Evolutionary conservation across 2,113 vertebrate species (phyloP), one percentile per base, ranked within the genome.

Genomic region (Dascyllus trimaculatus): DNA sequence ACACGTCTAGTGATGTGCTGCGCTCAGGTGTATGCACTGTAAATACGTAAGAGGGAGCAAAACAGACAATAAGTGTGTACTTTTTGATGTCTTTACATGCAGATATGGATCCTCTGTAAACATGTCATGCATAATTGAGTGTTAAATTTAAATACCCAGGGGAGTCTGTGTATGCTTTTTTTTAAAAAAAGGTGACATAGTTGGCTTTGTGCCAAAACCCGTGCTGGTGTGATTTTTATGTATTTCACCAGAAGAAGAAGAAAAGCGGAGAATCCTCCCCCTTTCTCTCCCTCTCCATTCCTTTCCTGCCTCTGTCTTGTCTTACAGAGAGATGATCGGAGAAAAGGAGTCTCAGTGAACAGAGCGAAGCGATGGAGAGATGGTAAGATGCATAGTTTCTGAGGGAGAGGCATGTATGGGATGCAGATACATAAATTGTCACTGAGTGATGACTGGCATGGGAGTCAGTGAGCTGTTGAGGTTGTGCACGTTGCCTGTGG

Each of bases 291-390:
- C 74, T 69, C 72, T 64, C 66, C 56, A 29, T 78, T 54, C 58
- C 70, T 62, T 63, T 82, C 78, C 75, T 79, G 77, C 75, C 68
- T 72, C 83, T 81, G 80, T 84, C 71, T 88, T 65, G 15, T 88
- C 82, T 86, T 84, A 69, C 82, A 91, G 89, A 91, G 90, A 91
- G 90, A 95, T 95, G 94, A 94, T 91, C 70, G 88, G 91, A 92
- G 91, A 76, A 91, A 88, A 75, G 75, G 89, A 78, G 85, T 87
- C 87, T 85, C 90, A 93, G 93, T 95, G 93, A 95, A 94, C 81
- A 92, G 80, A 90, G 86, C 75, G 90, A 93, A 95, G 93, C 92
- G 90, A 95, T 95, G 95, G 94, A 95, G 94, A 93, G 94, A 94
- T 95, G 94, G 95, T 95, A 93, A 95, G 93, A 88, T 80, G 84